Conservation (phyloP, 2,797 vertebrate species). For the Anas bernieri region DNA sequence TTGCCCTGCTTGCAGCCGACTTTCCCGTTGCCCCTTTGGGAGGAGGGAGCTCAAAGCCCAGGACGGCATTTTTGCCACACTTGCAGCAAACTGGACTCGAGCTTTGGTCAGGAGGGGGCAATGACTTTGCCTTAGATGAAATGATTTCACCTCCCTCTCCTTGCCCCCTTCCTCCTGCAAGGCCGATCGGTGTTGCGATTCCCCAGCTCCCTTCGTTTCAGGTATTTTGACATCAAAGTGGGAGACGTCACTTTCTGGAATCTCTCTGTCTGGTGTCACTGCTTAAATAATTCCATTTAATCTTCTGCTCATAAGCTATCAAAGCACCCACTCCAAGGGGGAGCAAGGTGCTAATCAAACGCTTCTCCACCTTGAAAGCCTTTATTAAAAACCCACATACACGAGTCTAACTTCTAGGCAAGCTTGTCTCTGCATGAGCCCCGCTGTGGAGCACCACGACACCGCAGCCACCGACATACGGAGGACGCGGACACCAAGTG, state of each 20-base stretch:
- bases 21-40: background rate
- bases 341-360: conserved; percentile 74
- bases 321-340: conserved; percentile 68
- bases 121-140: conserved; percentile 56
- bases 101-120: conserved; percentile 35
- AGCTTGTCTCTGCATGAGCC: background rate
- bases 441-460: background rate
- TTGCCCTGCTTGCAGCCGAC: background rate
- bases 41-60: background rate
- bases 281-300: conserved; percentile 76
- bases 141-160: background rate
- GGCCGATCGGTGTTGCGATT: background rate
- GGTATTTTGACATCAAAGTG: conserved; percentile 69
- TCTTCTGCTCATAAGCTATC: conserved; percentile 66
- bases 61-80: background rate
- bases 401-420: background rate
- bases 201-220: conserved; percentile 18
- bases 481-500: background rate
- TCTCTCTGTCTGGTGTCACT: conserved; percentile 63
- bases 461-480: background rate
- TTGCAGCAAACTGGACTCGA: background rate
- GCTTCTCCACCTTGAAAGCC: conserved; percentile 70
- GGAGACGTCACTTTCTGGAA: conserved; percentile 53
- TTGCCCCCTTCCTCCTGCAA: conserved; percentile 11
- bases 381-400: conserved; percentile 20